Base-by-base conservation (phyloP, 2,888 invertebrate genomes). In the Cantharis lateralis region DNA sequence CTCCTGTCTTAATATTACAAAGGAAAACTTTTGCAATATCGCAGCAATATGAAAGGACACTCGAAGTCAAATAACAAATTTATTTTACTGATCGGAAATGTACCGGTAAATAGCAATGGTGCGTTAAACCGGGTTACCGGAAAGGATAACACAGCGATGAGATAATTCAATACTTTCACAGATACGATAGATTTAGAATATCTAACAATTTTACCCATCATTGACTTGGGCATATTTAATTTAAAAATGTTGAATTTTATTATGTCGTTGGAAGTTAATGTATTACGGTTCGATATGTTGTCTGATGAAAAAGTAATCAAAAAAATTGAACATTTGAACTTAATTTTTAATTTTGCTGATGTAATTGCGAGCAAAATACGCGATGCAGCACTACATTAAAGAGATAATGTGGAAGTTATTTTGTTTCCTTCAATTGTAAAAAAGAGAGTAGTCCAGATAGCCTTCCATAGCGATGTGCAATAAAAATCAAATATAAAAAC, bases 111-210 rank as follows among this genome's bases (percentile, higher is more conserved):
- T 70, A 71, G 79, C 78, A 79, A 79, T 79, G 78, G 76, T 74
- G 78, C 79, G 79, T 79, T 78, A 79, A 76, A 79, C 76, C 74
- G 76, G 79, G 75, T 78, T 77, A 78, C 78, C 78, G 78, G 72
- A 75, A 68, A 78, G 78, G 79, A 76, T 74, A 78, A 77, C 75
- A 79, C 79, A 77, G 75, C 75, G 71, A 74, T 32, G 68, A 75
- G 79, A 77, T 79, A 77, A 77, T 79, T 77, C 75, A 75, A 75
- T 75, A 71, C 75, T 62, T 28, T 75, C 26, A 18, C 26, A 62
- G 71, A 62, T 68, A 71, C 68, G 71, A 75, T 71, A 75, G 24
- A 71, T 70, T 66, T 72, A 32, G 16, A 74, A 74, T 48, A 48
- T 48, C n/a, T 48, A 11, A n/a, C 48, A 48, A 48, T 48, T 48